Percentiles rank a stretch among this genome's conserved stretches.
Evolutionary conservation across 1,140 invertebrate species (phyloP).

Genomic region (Dysdera silvatica): DNA sequence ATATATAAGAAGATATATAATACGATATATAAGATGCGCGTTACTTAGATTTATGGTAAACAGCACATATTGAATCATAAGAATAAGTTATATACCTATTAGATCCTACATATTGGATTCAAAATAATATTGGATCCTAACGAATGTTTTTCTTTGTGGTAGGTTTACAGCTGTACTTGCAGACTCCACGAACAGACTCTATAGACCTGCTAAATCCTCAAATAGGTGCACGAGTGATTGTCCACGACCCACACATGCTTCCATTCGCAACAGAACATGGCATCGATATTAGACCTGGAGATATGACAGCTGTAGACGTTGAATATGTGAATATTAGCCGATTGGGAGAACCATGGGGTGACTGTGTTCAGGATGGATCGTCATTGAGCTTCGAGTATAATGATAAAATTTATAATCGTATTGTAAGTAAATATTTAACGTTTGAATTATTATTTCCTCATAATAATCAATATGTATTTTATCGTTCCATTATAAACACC

Average conservation of each 20-base stretch:
- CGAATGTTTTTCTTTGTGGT: too few relatives aligned
- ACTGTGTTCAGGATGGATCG: slow-evolving; percentile 5
- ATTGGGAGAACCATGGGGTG: slow-evolving; percentile 1
- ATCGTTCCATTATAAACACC: too few relatives aligned
- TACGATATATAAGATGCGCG: too few relatives aligned
- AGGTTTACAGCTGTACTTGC: slow-evolving; percentile 16
- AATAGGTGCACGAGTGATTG: not conserved
- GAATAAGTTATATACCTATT: too few relatives aligned
- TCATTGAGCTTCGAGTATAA: not conserved
- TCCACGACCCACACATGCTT: slow-evolving; percentile 11
- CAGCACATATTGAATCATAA: too few relatives aligned
- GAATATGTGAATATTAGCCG: not conserved
- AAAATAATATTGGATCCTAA: too few relatives aligned
- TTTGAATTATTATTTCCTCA: too few relatives aligned
- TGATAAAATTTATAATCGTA: slow-evolving; percentile 3
- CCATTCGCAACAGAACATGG: slow-evolving; percentile 1
- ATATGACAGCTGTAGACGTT: not conserved
- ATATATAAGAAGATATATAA: too few relatives aligned
- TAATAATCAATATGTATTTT: too few relatives aligned
- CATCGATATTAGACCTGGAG: slow-evolving; percentile 1
- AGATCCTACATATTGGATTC: too few relatives aligned
- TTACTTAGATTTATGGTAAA: too few relatives aligned
- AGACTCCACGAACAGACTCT: not conserved
- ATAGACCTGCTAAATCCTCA: not conserved
- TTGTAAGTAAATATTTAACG: not conserved